Evolutionary conservation across 2,888 invertebrate genomes (phyloP), one percentile per base, ranked within the genome.

Genomic region (Cephus rjabovi): DNA sequence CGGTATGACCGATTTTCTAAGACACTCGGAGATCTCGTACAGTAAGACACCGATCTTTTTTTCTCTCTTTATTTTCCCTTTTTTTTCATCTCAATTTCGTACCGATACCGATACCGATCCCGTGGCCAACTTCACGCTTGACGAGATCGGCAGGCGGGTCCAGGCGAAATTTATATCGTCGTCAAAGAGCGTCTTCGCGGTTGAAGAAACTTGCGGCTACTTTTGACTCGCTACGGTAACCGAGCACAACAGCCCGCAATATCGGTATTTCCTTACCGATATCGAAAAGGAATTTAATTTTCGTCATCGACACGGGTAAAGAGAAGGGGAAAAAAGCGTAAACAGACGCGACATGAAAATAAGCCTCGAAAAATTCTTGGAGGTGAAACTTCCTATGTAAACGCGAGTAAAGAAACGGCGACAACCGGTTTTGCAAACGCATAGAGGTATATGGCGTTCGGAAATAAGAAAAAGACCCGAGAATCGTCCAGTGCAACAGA

Each of bases 371-470:
- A 87, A 85, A 81, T 80, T 79, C 81, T 75, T 71, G 75, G 77
- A 75, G 79, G 83, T 79, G 80, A 86, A 83, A 83, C 84, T 86
- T 86, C 81, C 80, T 83, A 78, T 81, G 34, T 34, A 34, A 81
- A 80, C 80, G 81, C 83, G 81, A 82, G 30, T 73, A 74, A 73
- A 31, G 33, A 74, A 73, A 35, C 71, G 76, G 73, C 75, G 69
- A 76, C 78, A 87, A 87, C 87, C 87, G 87, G 87, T 87, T 87
- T 77, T 78, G 73, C 69, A 1, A 23, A 23, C 33, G 71, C 33
- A 33, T 23, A 34, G 6, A 56, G 56, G 56, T 56, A 56, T 56
- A 56, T 23, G 23, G 56, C 23, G 56, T 15, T 56, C 2, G 23
- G 23, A 15, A 23, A 56, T 0, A 23, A 56, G 9, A 56, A 56